Percentiles rank a stretch among this genome's conserved stretches.
phyloP scores from a whole-genome alignment of 2,888 invertebrate species.

The Luperina testacea region DNA sequence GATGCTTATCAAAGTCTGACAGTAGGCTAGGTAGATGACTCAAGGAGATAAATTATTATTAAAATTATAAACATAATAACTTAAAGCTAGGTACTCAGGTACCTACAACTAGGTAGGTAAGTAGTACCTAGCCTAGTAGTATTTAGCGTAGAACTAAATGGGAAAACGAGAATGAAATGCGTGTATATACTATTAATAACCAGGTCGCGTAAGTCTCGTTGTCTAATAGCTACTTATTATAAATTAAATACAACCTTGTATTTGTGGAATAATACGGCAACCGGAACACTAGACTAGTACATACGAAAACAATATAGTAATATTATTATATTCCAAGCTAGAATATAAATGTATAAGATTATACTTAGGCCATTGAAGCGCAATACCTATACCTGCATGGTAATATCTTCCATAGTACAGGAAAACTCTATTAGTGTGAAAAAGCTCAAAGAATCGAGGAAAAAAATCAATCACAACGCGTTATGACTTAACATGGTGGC shows the following conservation, averaged over 20 bases:
- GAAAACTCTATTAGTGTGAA: background rate
- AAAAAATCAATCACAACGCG: background rate
- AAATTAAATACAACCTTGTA: conserved; percentile 31
- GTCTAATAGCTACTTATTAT: conserved; percentile 1
- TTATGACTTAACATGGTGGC: background rate
- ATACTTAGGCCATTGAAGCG: background rate
- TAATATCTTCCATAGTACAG: background rate
- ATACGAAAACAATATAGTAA: conserved; percentile 12
- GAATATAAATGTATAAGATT: conserved; percentile 21
- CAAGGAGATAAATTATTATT: conserved; percentile 12
- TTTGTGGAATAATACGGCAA: conserved; percentile 63
- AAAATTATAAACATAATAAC: conserved; percentile 3
- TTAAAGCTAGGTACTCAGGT: background rate
- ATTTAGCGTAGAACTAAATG: background rate
- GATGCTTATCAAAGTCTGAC: conserved; percentile 43
- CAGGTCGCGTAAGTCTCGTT: background rate
- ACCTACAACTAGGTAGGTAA: background rate
- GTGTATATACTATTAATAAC: conserved; percentile 28
- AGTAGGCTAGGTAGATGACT: conserved; percentile 37
- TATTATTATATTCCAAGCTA: background rate
- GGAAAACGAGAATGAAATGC: background rate
- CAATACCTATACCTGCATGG: background rate
- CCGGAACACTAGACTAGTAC: conserved; percentile 18
- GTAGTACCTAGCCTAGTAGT: background rate
- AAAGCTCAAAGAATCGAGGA: background rate